phyloP scores from a whole-genome alignment of 2,888 invertebrate genomes.

The Pollenia amentaria region DNA sequence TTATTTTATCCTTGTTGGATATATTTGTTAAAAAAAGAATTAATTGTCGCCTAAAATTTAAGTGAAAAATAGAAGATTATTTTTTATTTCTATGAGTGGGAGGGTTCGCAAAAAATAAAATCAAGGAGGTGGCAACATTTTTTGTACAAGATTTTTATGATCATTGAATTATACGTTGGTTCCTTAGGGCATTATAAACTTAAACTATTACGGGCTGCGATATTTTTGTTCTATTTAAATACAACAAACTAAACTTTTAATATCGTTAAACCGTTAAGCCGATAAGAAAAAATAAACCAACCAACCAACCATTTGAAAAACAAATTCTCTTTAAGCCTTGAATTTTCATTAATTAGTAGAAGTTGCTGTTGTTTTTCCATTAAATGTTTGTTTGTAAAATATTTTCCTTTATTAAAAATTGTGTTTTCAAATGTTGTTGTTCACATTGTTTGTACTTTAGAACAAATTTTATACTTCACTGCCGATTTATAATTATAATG shows the following conservation, averaged over 20 bases:
- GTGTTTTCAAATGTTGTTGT: slow-evolving; percentile 7
- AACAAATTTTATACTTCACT: slow-evolving; percentile 68
- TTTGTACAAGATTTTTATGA: too few relatives aligned
- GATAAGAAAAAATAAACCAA: slow-evolving; percentile 2
- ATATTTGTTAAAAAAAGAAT: background rate
- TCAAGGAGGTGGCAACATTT: too few relatives aligned
- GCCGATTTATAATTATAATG: slow-evolving; percentile 58
- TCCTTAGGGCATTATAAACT: too few relatives aligned
- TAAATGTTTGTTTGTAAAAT: slow-evolving; percentile 23
- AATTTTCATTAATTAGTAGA: slow-evolving; percentile 37
- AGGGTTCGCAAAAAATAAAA: too few relatives aligned
- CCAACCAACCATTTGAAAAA: slow-evolving; percentile 11
- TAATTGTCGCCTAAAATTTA: background rate
- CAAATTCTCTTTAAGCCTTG: slow-evolving; percentile 30
- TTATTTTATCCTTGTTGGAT: background rate
- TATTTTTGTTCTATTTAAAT: background rate
- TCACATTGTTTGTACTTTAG: slow-evolving; percentile 40
- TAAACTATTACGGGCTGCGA: too few relatives aligned
- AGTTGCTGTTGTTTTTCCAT: slow-evolving; percentile 1
- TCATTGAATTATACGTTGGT: too few relatives aligned
- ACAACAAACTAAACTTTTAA: background rate
- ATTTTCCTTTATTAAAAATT: slow-evolving; percentile 18
- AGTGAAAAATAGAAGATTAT: background rate
- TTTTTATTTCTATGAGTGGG: too few relatives aligned
- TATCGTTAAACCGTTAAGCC: slow-evolving; percentile 10